Base-by-base conservation (phyloP, 2,888 invertebrate genomes). In the Trissoscelio sp. region DNA sequence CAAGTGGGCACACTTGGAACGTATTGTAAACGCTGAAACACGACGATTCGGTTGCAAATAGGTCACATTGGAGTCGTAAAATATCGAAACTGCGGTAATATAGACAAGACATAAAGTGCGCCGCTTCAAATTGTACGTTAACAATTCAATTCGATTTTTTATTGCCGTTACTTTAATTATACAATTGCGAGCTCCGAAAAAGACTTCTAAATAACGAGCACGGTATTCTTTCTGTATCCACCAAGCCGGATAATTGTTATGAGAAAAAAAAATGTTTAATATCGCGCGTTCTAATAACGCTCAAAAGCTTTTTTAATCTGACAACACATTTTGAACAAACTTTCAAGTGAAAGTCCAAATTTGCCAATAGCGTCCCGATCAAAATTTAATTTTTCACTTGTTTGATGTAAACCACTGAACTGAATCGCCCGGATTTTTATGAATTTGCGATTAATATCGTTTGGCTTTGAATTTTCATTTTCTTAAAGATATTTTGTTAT, bases 21-120 rank as follows among this genome's bases (percentile, higher is more conserved):
- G 55, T 22, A 69, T 57, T 69, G 69, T 34, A 57, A 69, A 57
- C 57, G 46, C 11, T 57, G 34, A 34, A 69, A 57, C 44, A 34
- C 46, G 46, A 34, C 69, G 46, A 46, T 57, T 46, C 69, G 28
- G 20, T 44, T 55, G 57, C 46, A 69, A 57, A 57, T 69, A 57
- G 69, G 69, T 46, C 57, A 69, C 55, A 69, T 57, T 69, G 69
- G 22, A 69, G 57, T 46, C 69, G 46, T 69, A 58, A 70, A 70
- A 58, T 58, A 70, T 70, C 55, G 70, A 44, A 57, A 57, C 34
- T 57, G 46, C 34, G 46, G 58, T 58, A 58, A 70, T 70, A 70
- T 46, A 57, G 69, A 57, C 48, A 51, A 51, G 58, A 46, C 22
- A 48, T 55, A 60, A 70, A 70, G 18, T 60, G 20, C 37, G 24